Percentiles rank a stretch among this genome's conserved stretches.
Conservation (phyloP, 2,888 invertebrate species). For the Drosophila affinis region DNA sequence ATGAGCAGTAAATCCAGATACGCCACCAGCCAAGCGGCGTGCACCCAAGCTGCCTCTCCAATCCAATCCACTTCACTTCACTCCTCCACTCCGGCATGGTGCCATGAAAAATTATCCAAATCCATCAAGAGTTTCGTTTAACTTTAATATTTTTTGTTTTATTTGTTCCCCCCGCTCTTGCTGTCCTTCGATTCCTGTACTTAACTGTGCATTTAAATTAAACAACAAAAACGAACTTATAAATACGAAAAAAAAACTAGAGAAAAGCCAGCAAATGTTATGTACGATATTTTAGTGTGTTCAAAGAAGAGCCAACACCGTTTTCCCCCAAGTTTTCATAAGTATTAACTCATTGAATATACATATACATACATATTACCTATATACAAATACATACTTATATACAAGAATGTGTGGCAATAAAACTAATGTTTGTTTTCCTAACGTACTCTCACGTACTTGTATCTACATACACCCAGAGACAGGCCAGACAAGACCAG, state of each 20-base stretch:
- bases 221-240: slow-evolving; percentile 22
- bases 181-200: slow-evolving; percentile 48
- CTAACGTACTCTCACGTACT: slow-evolving; percentile 17
- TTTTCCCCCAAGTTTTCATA: slow-evolving; percentile 59
- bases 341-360: slow-evolving; percentile 72
- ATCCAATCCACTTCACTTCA: slow-evolving; percentile 3
- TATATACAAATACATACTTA: slow-evolving; percentile 54
- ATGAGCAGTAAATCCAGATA: slow-evolving; percentile 89
- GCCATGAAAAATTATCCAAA: slow-evolving; percentile 20
- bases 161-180: slow-evolving; percentile 25
- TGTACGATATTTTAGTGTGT: slow-evolving; percentile 37
- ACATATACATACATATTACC: slow-evolving; percentile 44
- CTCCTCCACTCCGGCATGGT: background rate
- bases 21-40: background rate
- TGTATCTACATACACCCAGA: background rate
- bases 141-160: slow-evolving; percentile 38
- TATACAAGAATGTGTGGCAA: slow-evolving; percentile 63
- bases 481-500: background rate
- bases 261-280: slow-evolving; percentile 28
- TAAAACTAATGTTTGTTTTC: slow-evolving; percentile 50
- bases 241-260: slow-evolving; percentile 2
- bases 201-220: slow-evolving; percentile 57
- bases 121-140: slow-evolving; percentile 37
- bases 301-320: slow-evolving; percentile 16
- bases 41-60: slow-evolving; percentile 12